These are phyloP conservation scores for Triplophysa bombifrons DNA, from an alignment of 2,797 vertebrate species.

Conservation along the genomic window DNA sequence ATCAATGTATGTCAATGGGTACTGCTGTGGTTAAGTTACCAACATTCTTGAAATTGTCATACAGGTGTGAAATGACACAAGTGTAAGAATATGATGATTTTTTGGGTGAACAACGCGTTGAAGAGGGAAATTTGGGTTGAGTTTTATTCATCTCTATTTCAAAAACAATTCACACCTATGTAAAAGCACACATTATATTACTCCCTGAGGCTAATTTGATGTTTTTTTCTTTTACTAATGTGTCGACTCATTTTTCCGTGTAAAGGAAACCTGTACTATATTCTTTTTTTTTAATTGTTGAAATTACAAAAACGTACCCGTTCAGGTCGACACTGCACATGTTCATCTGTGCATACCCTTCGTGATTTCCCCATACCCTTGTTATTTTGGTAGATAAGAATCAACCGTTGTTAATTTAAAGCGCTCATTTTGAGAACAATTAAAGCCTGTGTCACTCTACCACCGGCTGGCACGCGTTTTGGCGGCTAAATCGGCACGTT, in stretches of 20 bases:
- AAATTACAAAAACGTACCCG: neutral
- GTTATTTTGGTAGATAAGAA: constrained; percentile 57
- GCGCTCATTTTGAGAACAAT: constrained; percentile 50
- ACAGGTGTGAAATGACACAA: no score
- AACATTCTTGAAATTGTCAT: no score
- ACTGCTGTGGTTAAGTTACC: no score
- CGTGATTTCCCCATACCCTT: constrained; percentile 46
- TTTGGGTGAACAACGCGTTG: neutral
- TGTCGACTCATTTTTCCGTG: neutral
- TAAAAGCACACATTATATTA: neutral
- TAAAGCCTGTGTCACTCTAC: constrained; percentile 48
- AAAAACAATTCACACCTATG: constrained; percentile 1
- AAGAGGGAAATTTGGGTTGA: constrained; percentile 3
- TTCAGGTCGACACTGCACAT: constrained; percentile 8
- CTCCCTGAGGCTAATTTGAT: neutral
- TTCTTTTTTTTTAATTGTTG: no score
- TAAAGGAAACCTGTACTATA: neutral
- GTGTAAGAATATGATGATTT: no score
- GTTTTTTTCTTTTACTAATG: neutral
- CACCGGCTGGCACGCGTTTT: constrained; percentile 42
- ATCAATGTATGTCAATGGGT: no score
- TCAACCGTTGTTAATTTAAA: constrained; percentile 46
- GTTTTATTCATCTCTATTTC: neutral
- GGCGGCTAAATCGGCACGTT: constrained; percentile 41
- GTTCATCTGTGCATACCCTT: constrained; percentile 29